Evolutionary conservation across 2,888 invertebrate species (phyloP), one percentile per base, ranked within the genome.

Genomic region (Agrotis ipsilon): DNA sequence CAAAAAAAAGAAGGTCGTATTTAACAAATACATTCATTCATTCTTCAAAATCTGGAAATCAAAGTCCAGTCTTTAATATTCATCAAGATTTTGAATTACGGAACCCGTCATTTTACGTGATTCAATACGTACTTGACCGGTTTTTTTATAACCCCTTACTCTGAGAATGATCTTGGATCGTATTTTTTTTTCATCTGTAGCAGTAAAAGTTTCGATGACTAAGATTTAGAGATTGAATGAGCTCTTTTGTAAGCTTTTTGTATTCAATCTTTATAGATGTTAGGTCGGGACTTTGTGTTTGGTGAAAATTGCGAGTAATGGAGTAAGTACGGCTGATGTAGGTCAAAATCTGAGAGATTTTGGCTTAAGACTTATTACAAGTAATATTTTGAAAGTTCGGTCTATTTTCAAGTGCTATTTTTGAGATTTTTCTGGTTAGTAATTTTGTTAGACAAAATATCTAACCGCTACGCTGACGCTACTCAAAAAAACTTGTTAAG

Each of bases 181-280:
- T 69, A 69, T 78, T 72, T 82, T 80, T 81, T 76, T 81, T 73
- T 78, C 69, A 71, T 84, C 58, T 75, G 60, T 51, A 61, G 73
- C 71, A 52, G 75, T 80, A 82, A 78, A 84, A 76, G 66, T 72
- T 84, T 74, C 77, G 72, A 72, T 84, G 75, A 84, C 74, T 80
- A 81, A 83, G 83, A 78, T 81, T 70, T 79, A 68, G 66, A 59
- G 69, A 73, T 73, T 67, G 63, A 65, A 79, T 75, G 72, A 82
- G 58, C 65, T 77, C 65, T 52, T 54, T 65, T 81, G 58, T 65
- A 46, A 61, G 62, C 51, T 61, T 78, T 55, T 72, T 73, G 71
- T 84, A 75, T 71, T 73, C 73, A 78, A 71, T 60, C 72, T 74
- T 46, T 51, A 32, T 39, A 2, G 39, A 39, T 13, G 27, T 19